Base-by-base conservation (phyloP, 2,888 invertebrate species). In the Phytoseiulus persimilis region DNA sequence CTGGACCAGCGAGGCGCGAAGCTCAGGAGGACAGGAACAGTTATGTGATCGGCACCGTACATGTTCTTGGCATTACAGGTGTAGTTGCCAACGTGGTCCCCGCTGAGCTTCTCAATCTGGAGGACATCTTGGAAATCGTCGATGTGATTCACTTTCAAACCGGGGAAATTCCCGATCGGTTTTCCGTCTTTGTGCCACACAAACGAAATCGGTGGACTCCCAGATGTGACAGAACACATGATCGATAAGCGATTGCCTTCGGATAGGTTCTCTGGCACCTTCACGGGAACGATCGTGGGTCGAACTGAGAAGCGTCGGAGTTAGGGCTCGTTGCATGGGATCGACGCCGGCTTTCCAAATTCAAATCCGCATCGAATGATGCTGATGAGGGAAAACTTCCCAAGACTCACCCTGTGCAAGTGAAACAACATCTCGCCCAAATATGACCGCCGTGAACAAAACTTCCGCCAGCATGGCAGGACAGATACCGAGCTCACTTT, bases 211-310 rank as follows among this genome's bases (percentile, higher is more conserved):
- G 84, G 84, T 9, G 84, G 84, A 3, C 32, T 31, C 1, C 84
- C 84, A 3, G 84, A 84, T 23, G 32, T 84, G 23, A 84, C 84
- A 3, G 84, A 84, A 84, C 84, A 84, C 31, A 84, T 84, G n/a
- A 84, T 33, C 84, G 84, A 84, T 31, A 84, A 84, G 33, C 84
- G 84, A 3, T 84, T 84, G 84, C 84, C 84, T 31, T 84, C 84
- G 23, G 84, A 32, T 32, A 84, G 84, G 33, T 84, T 33, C 23
- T 31, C 84, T 18, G 84, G 32, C 23, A 31, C 31, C 31, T 84
- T 84, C 2, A 84, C 84, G 1, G 84, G 84, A 33, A 33, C 32
- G 33, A 84, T 84, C 33, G 32, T 33, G 0, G 84, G 84, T 84
- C 23, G 28, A 84, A 33, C 84, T 84, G 84, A 31, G 33, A 9